Base-by-base conservation (phyloP, 2,888 invertebrate genomes). In the Pyrrhopygopsis socrates region DNA sequence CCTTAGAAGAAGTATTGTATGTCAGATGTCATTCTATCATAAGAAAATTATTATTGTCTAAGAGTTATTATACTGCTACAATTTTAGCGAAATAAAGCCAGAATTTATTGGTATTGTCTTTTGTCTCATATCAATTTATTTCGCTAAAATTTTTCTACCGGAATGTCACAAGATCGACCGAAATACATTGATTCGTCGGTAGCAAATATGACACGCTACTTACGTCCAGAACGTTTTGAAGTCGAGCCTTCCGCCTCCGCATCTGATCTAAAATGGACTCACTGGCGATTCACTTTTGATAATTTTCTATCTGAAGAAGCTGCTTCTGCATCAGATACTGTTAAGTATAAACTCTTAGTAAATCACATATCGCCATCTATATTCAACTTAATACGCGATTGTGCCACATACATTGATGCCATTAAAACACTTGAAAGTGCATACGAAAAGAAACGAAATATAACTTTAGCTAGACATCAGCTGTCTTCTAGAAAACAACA, bases 281-380 rank as follows among this genome's bases (percentile, higher is more conserved):
- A 60, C 29, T 65, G 65, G 65, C 20, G 34, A 34, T 65, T 18
- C n/a, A 34, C 34, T 22, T 65, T 65, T 13, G 30, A 65, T 11
- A 65, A 65, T 13, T 65, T 65, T 34, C 4, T 65, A 2, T 6
- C 65, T 2, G 30, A 65, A 34, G 65, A 65, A 11, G 65, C 65
- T 34, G n/a, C 34, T 8, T 9, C 2, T 9, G 30, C 65, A 13
- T n/a, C 20, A 8, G 34, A 65, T n/a, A 34, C n/a, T n/a, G 30
- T 65, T 65, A 65, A 65, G 65, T 30, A 65, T 11, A 34, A 65
- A 65, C 65, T 65, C 18, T n/a, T 65, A n/a, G 65, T 65, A 8
- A 65, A 65, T 22, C 34, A 65, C n/a, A 65, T 65, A 11, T 65
- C 34, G 2, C 65, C 65, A 11, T 6, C 65, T n/a, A 65, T 65